A percentile compares a stretch with the other conserved stretches of the same genome.
These are phyloP conservation scores for Ctenosaura bakeri DNA, from an alignment of 2,797 vertebrate genomes.

Conservation along the genomic window DNA sequence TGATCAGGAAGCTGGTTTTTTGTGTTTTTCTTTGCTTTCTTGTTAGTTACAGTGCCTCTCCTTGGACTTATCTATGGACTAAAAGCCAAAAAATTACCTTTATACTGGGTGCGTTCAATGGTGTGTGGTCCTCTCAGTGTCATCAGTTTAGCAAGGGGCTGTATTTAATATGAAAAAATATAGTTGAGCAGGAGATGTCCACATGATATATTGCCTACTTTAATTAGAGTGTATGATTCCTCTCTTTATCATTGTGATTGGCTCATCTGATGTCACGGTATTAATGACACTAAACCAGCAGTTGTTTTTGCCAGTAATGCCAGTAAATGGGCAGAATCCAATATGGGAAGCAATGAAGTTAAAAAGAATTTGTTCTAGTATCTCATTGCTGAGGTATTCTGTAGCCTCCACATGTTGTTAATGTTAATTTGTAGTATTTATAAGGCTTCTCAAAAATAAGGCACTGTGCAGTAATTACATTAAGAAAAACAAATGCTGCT, in stretches of 20 bases:
- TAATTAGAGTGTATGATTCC: not conserved
- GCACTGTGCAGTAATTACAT: not conserved
- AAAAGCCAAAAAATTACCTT: not conserved
- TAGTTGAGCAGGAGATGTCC: not conserved
- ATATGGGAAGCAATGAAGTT: not conserved
- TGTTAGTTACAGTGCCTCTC: not conserved
- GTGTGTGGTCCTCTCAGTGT: not conserved
- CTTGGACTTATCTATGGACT: not conserved
- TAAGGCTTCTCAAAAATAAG: not conserved
- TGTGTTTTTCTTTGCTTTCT: not conserved
- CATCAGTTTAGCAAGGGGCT: not conserved
- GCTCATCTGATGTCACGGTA: not conserved
- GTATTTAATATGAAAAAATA: not conserved
- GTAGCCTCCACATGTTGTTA: not conserved
- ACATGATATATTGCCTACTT: not conserved
- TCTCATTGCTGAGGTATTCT: not conserved
- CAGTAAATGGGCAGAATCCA: not conserved
- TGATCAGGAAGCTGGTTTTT: not conserved
- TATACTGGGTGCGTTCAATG: not conserved
- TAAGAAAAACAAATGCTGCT: not conserved
- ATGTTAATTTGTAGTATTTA: not conserved
- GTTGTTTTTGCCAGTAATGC: not conserved
- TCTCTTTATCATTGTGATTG: not conserved
- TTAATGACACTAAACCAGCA: not conserved
- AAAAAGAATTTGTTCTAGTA: not conserved